Base-by-base conservation (phyloP, 2,888 invertebrate species). In the Euphydryas editha region DNA sequence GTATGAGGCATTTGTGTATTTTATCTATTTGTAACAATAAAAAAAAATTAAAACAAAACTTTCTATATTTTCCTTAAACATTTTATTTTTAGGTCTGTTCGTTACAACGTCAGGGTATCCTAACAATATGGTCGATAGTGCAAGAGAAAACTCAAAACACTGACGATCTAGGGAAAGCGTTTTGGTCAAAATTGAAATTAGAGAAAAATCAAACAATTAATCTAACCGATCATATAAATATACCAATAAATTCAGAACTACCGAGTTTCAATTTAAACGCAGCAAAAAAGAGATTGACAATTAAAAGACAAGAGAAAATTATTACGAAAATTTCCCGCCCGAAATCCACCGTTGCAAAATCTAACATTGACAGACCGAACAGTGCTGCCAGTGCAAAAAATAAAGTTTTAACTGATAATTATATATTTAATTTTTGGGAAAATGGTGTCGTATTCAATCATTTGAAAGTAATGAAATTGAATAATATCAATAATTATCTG, bases 111-210 rank as follows among this genome's bases (percentile, higher is more conserved):
- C 78, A 78, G 37, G 93, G 93, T 5, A 70, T 86, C 4, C 64
- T 93, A 11, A 84, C 84, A 61, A 81, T 88, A 72, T 93, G 92
- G 90, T 84, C 82, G 0, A 84, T 93, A 72, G 77, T 88, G 24
- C 87, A 88, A 77, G 87, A 90, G 21, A 91, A 81, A 73, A 68
- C 74, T 0, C 81, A 80, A 72, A 73, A 68, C 0, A 60, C 72
- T 0, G 72, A 72, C 15, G 90, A 92, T 24, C 80, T 87, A 0
- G 90, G 91, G 4, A 88, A 86, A 75, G 87, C 92, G 0, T 88
- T 78, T 66, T 88, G 88, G 84, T 90, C 92, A 0, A 88, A 82
- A 82, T 80, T 88, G 65, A 87, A 80, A 63, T 71, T 91, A 7
- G 87, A 90, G 69, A 86, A 79, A 69, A 76, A 71, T 1, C 87